Percentiles rank a stretch among this genome's conserved stretches.
Evolutionary conservation across 2,113 vertebrate genomes (phyloP).

Genomic region (Cryptotis parvus): DNA sequence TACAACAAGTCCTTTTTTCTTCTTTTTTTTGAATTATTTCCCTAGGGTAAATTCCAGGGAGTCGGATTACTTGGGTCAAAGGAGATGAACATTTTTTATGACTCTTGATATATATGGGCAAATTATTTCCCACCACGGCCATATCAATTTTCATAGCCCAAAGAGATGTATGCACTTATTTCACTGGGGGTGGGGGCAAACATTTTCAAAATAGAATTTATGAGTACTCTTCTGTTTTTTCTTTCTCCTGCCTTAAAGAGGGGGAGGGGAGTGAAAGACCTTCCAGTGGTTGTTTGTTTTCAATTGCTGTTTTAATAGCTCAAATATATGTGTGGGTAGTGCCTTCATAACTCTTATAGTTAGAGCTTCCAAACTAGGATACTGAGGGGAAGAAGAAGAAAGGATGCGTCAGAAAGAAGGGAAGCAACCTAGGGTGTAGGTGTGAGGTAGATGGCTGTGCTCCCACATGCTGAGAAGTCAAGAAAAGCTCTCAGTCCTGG

Average conservation of each 20-base stretch:
- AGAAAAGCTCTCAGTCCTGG: background rate
- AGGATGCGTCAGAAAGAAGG: background rate
- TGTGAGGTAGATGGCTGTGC: no score
- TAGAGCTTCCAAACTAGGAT: background rate
- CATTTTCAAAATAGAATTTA: slow-evolving; percentile 5
- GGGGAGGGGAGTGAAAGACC: background rate
- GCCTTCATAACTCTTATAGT: background rate
- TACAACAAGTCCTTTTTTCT: background rate
- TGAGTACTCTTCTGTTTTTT: background rate
- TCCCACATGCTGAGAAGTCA: background rate
- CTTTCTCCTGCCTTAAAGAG: background rate
- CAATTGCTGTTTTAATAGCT: background rate
- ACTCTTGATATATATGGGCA: slow-evolving; percentile 30
- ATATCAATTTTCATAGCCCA: slow-evolving; percentile 47
- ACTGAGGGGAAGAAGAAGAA: background rate
- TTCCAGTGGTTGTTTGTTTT: background rate
- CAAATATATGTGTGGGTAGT: background rate
- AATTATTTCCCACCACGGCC: slow-evolving; percentile 60
- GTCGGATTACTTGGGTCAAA: slow-evolving; percentile 24
- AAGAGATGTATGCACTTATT: background rate
- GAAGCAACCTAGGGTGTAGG: background rate
- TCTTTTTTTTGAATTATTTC: slow-evolving; percentile 66
- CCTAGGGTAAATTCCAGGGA: slow-evolving; percentile 36
- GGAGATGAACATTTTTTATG: slow-evolving; percentile 63
- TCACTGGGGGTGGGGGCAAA: background rate